Conservation (phyloP, 2,113 vertebrate genomes). For the Jaculus jaculus region DNA sequence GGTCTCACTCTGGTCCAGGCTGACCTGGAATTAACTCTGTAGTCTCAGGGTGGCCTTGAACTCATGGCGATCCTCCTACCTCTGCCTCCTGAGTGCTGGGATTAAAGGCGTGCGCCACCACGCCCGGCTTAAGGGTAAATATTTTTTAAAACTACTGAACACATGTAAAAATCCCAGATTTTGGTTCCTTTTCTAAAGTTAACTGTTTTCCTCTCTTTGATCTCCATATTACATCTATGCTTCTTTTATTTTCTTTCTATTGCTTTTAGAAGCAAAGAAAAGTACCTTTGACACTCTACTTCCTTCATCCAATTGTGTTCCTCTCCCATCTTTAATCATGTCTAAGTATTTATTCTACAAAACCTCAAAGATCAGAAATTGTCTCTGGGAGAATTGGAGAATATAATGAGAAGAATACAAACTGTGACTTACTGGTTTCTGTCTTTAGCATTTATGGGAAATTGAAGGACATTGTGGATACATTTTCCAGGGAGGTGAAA, state of each 20-base stretch:
- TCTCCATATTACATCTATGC: not conserved
- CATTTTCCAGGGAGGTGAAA: slow-evolving; percentile 24
- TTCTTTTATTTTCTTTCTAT: not conserved
- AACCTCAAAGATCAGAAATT: not conserved
- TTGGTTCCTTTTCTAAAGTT: not conserved
- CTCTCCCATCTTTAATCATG: not conserved
- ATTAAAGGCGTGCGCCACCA: no score
- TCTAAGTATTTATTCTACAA: not conserved
- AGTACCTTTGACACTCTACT: not conserved
- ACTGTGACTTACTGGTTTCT: not conserved
- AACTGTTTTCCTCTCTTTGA: slow-evolving; percentile 18
- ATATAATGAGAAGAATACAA: not conserved
- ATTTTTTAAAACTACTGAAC: not conserved
- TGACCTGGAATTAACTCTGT: no score
- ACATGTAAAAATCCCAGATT: not conserved
- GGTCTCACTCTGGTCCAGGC: no score
- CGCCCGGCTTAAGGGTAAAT: no score
- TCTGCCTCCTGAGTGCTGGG: no score
- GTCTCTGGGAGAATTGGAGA: not conserved
- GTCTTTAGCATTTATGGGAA: slow-evolving; percentile 9
- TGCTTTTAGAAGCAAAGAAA: slow-evolving; percentile 20
- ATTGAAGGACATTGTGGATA: not conserved
- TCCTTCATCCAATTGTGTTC: slow-evolving; percentile 1
- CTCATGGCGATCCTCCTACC: no score
- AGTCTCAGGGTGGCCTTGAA: no score